Evolutionary conservation across 2,113 vertebrate species (phyloP), one percentile per base, ranked within the genome.

Genomic region (Actenoides hombroni): DNA sequence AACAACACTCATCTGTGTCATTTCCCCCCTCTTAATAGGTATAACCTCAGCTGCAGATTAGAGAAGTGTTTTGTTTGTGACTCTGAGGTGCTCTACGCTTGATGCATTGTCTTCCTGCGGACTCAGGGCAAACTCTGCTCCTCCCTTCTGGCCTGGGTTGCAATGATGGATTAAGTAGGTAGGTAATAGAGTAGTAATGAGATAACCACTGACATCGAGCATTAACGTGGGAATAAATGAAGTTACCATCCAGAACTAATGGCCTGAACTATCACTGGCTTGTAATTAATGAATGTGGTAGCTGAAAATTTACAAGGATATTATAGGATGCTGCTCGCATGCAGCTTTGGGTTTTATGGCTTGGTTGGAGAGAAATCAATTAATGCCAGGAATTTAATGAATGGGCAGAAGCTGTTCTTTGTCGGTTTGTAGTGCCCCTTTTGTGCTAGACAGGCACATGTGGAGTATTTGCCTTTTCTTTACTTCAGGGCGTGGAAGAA

Each of bases 201-300:
- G 97, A 97, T 97, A 98, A 95, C 97, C 94, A 96, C 82, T 83
- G 97, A 97, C 97, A 97, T 88, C 46, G 15, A 97, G 94, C 92
- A 95, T 98, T 97, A 97, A 97, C 91, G 17, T 94, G 92, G 88
- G 93, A 94, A 98, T 98, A 97, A 98, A 98, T 98, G 98, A 97
- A 97, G 95, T 98, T 98, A 97, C 97, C 94, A 97, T 92, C 96
- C 96, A 97, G 97, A 98, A 97, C 97, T 98, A 97, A 98, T 95
- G 95, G 97, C 89, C 70, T 95, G 95, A 95, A 91, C 90, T 93
- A 89, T 95, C 91, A 64, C 92, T 94, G 76, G 88, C 69, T 83
- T 97, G 88, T 98, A 98, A 98, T 98, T 98, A 98, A 98, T 98
- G 95, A 95, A 97, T 69, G 79, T 63, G 42, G 90, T 91, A 77